Conservation (phyloP, 2,113 vertebrate genomes). For the Theristicus caerulescens region DNA sequence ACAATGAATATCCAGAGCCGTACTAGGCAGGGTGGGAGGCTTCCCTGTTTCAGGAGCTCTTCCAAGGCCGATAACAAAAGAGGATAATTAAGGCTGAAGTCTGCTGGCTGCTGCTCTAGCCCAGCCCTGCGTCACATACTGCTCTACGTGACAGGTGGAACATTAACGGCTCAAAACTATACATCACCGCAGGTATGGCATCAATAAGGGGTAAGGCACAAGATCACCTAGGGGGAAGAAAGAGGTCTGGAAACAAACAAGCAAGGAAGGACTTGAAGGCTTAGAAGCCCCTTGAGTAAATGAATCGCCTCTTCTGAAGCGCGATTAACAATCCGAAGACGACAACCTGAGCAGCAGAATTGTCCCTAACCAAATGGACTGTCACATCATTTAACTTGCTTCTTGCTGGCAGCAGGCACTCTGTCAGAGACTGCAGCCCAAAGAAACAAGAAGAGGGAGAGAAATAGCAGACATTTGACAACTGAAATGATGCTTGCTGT, state of each 20-base stretch:
- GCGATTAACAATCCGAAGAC: conserved; percentile 1
- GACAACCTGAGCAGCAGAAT: background rate
- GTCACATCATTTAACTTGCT: conserved; percentile 6
- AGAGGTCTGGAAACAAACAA: background rate
- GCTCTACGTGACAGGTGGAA: background rate
- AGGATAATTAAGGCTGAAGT: background rate
- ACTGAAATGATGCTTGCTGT: background rate
- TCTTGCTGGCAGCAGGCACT: conserved; percentile 30
- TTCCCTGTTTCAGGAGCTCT: background rate
- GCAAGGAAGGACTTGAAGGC: background rate
- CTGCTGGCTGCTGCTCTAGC: background rate
- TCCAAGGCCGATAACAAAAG: background rate
- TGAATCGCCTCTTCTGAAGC: background rate
- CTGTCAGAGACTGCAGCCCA: background rate
- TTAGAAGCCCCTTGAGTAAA: conserved; percentile 22
- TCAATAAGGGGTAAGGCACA: background rate
- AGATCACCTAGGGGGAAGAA: background rate
- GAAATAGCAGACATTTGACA: conserved; percentile 2
- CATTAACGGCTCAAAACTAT: background rate
- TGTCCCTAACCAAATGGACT: conserved; percentile 6
- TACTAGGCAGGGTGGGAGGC: background rate
- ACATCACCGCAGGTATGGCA: background rate
- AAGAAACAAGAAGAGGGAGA: background rate
- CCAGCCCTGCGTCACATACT: background rate
- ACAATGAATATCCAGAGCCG: background rate